Evolutionary conservation across 2,113 vertebrate species (phyloP).

Genomic region (Malurus alboscapulatus): DNA sequence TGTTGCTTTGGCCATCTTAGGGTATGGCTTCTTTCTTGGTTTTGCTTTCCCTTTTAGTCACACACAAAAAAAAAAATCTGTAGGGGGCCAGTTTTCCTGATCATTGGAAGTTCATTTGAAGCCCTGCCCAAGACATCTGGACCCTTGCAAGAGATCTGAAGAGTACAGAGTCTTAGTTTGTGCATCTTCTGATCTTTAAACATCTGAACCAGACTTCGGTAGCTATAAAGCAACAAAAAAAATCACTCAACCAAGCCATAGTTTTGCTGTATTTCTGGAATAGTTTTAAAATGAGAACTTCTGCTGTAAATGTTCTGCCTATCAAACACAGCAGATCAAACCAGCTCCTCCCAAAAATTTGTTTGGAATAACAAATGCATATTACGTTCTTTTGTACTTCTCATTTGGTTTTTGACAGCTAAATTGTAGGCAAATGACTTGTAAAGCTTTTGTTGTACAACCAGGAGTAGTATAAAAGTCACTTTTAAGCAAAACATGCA

Average conservation of each 20-base stretch:
- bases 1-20: not conserved
- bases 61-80: not conserved
- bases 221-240: not conserved
- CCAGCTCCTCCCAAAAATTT: fast-evolving
- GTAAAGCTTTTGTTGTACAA: not conserved
- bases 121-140: not conserved
- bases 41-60: not conserved
- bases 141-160: not conserved
- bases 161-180: not conserved
- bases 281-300: not conserved
- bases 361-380: not conserved
- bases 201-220: not conserved
- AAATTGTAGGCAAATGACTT: not conserved
- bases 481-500: not conserved
- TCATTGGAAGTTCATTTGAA: not conserved
- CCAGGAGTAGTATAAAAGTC: not conserved
- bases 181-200: not conserved
- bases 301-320: not conserved
- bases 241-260: not conserved
- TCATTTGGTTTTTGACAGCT: not conserved
- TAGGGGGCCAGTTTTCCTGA: not conserved
- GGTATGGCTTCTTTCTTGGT: not conserved
- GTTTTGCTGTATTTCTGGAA: not conserved
- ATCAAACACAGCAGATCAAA: not conserved
- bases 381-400: not conserved